Evolutionary conservation across 2,888 invertebrate species (phyloP), one percentile per base, ranked within the genome.

Genomic region (Congeria kusceri): DNA sequence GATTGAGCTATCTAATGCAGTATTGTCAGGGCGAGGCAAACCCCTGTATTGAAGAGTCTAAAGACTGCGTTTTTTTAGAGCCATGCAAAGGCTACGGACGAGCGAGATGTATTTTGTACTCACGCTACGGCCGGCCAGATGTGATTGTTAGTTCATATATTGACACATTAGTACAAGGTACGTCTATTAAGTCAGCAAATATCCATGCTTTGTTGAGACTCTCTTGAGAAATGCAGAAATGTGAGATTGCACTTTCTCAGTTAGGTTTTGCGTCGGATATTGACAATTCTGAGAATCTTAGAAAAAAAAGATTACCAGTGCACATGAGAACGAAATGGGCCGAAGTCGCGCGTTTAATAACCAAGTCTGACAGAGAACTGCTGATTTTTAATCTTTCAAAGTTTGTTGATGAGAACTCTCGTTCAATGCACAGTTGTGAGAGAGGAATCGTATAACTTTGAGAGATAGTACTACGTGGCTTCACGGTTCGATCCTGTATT

Each of bases 241-340:
- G 75, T 53, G 63, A 69, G 39, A 69, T 75, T 15, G 64, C 75
- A 2, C 59, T 58, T 13, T 58, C 58, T 4, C 58, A 58, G 15
- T 58, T 58, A 58, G 58, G 28, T 3, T 5, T 58, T 18, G 29
- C 9, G 4, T 20, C 46, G 3, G 25, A 53, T 53, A 18, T 4
- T 53, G 62, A 68, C 53, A 74, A 74, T 66, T 68, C 68, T 27
- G 63, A 68, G 28, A 74, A 66, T 39, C 44, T 74, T 49, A 53
- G 74, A 28, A 20, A 57, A 15, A 68, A 68, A 62, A 46, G 67
- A 0, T 57, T 74, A 23, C 74, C 67, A 28, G 68, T 53, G 27
- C 57, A 74, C 57, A 18, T 74, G 23, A 62, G 74, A 63, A 20
- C 28, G 11, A 75, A 64, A 64, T 75, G 75, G 64, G 69, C 69